Percentiles rank a stretch among this genome's conserved stretches.
These are phyloP conservation scores for Cephus pulcher DNA, from an alignment of 2,888 invertebrate genomes.

Conservation along the genomic window DNA sequence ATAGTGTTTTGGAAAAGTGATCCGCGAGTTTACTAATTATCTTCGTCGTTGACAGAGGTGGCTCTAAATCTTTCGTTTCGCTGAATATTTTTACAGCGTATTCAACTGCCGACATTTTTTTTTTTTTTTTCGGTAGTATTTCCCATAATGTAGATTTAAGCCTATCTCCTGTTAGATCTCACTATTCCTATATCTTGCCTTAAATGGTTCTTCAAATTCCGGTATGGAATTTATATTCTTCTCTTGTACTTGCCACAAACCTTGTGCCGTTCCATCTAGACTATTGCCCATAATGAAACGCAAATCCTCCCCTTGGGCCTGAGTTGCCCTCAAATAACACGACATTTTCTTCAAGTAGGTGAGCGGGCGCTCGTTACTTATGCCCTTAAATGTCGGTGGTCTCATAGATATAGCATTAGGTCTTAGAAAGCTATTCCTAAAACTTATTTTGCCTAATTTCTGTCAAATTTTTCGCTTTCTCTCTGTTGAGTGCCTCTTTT, in stretches of 20 bases:
- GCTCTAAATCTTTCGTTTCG: background rate
- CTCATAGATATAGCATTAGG: no score
- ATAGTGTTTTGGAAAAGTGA: no score
- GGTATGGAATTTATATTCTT: background rate
- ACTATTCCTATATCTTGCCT: background rate
- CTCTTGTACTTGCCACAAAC: background rate
- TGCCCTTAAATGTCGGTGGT: no score
- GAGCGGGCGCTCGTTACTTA: no score
- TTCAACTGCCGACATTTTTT: background rate
- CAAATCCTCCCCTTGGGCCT: no score
- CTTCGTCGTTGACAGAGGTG: background rate
- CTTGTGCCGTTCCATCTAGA: background rate
- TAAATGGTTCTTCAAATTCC: background rate
- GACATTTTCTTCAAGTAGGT: no score
- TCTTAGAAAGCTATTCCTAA: no score
- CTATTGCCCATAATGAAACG: background rate
- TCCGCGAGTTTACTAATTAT: no score
- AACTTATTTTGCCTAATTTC: no score
- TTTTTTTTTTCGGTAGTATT: background rate
- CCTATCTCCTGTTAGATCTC: background rate
- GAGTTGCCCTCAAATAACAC: no score
- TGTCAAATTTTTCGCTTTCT: no score
- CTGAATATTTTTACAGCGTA: background rate
- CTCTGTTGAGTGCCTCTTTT: no score
- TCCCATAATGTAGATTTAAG: background rate